Conservation (phyloP, 2,797 vertebrate genomes). For the Lacerta viridis region DNA sequence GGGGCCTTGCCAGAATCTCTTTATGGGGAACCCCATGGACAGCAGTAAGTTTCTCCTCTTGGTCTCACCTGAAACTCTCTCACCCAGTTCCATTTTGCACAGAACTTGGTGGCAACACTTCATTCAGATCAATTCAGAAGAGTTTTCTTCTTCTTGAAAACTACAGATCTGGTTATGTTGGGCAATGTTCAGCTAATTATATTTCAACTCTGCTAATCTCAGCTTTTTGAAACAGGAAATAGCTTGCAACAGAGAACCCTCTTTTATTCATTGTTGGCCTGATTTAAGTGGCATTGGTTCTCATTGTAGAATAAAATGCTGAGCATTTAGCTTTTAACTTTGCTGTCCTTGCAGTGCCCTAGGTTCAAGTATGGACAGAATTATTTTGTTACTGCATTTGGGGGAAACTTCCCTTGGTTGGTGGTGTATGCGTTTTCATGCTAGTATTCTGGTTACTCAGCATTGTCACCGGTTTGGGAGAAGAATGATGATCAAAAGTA, state of each 20-base stretch:
- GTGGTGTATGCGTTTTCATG: slow-evolving; percentile 14
- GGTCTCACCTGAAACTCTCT: not conserved
- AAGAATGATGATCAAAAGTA: not conserved
- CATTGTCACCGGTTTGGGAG: rapidly evolving
- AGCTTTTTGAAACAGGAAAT: slow-evolving; percentile 31
- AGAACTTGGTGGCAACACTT: not conserved
- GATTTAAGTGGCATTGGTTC: slow-evolving; percentile 44
- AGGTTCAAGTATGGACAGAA: slow-evolving; percentile 60
- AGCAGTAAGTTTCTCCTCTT: not conserved
- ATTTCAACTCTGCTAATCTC: slow-evolving; percentile 32
- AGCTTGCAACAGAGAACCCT: slow-evolving; percentile 39
- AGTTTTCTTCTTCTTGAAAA: slow-evolving; percentile 27
- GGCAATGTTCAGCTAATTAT: slow-evolving; percentile 24
- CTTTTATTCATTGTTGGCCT: not conserved
- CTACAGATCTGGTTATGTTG: not conserved
- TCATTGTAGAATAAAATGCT: slow-evolving; percentile 51
- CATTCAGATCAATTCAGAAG: slow-evolving; percentile 33
- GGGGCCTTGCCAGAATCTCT: not conserved
- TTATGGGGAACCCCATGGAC: too few relatives aligned
- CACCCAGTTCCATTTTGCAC: not conserved
- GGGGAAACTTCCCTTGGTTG: slow-evolving; percentile 50
- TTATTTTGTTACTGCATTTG: slow-evolving; percentile 35
- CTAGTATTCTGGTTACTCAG: not conserved
- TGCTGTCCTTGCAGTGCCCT: slow-evolving; percentile 62
- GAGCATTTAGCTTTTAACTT: slow-evolving; percentile 43